Evolutionary conservation across 2,113 vertebrate species (phyloP), one percentile per base, ranked within the genome.

Genomic region (Arizona elegans): DNA sequence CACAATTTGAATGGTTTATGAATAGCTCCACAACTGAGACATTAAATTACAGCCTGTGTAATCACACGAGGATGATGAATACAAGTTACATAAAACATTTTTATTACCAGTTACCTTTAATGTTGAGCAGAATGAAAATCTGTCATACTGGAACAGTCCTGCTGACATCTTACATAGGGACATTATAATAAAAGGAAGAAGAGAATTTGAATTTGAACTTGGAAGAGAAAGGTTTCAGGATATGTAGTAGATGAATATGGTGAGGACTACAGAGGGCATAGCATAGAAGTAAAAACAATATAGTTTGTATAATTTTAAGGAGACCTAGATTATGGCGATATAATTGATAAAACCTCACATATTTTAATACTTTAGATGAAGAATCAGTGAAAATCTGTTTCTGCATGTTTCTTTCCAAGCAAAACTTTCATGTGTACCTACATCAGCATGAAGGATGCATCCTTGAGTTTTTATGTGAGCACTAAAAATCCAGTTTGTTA

Each of bases 101-200:
- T 95, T 96, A 94, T 89, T 95, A 94, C 88, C 94, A 94, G 93
- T 96, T 95, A 92, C 92, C 58, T 96, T 70, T 93, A 94, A 96
- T 92, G 54, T 90, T 94, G 93, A 96, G 62, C 75, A 94, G 95
- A 95, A 95, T 92, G 95, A 93, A 94, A 94, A 33, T 65, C 70
- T 24, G 89, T 96, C 13, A 43, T 54, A 90, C 6, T 17, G 65
- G 43, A 88, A 86, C 90, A 93, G 92, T 93, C 95, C 88, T 87
- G 47, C 91, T 95, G 94, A 38, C 62, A 81, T 81, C 53, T 89
- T 58, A 86, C 91, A 91, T 59, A 87, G 87, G 62, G 94, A 89
- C 92, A 94, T 93, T 87, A 54, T 87, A 90, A 55, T 85, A 54
- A 50, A 29, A 23, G 89, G 88, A 85, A 92, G 92, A 26, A 90